Percentiles rank a stretch among this genome's conserved stretches.
Conservation (phyloP, 1,140 invertebrate genomes). For the Drosophila nannoptera region DNA sequence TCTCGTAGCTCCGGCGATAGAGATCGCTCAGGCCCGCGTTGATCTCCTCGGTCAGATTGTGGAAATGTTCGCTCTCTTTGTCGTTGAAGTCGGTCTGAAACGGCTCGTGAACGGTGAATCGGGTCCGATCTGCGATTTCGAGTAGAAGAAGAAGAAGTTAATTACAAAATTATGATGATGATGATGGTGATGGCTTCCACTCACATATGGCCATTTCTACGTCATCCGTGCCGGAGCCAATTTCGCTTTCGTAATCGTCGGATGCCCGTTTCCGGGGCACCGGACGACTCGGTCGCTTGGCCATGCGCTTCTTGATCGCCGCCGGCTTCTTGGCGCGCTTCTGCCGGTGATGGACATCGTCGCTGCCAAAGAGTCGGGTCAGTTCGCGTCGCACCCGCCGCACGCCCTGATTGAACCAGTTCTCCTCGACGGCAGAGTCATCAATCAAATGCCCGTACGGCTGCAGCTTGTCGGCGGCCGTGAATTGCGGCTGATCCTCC, state of each 20-base stretch:
- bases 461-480: slow-evolving; percentile 5
- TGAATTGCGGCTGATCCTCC: slow-evolving; percentile 9
- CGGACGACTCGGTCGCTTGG: slow-evolving; percentile 26
- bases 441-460: slow-evolving; percentile 31
- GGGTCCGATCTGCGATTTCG: slow-evolving; percentile 46
- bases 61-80: slow-evolving; percentile 34
- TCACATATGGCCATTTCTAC: slow-evolving; percentile 43
- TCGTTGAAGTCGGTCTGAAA: slow-evolving; percentile 35
- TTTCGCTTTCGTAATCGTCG: slow-evolving; percentile 48
- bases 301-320: not conserved
- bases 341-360: slow-evolving; percentile 20
- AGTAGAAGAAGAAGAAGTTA: not conserved
- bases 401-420: slow-evolving; percentile 58
- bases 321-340: slow-evolving; percentile 18
- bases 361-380: slow-evolving; percentile 53
- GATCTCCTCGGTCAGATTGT: slow-evolving; percentile 41
- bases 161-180: too few species aligned
- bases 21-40: slow-evolving; percentile 36
- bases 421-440: slow-evolving; percentile 22
- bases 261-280: slow-evolving; percentile 27
- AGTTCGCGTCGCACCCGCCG: slow-evolving; percentile 68
- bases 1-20: slow-evolving; percentile 32
- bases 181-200: too few species aligned
- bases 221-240: slow-evolving; percentile 32
- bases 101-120: slow-evolving; percentile 58